phyloP scores from a whole-genome alignment of 2,888 invertebrate species.

The Noctua janthina region DNA sequence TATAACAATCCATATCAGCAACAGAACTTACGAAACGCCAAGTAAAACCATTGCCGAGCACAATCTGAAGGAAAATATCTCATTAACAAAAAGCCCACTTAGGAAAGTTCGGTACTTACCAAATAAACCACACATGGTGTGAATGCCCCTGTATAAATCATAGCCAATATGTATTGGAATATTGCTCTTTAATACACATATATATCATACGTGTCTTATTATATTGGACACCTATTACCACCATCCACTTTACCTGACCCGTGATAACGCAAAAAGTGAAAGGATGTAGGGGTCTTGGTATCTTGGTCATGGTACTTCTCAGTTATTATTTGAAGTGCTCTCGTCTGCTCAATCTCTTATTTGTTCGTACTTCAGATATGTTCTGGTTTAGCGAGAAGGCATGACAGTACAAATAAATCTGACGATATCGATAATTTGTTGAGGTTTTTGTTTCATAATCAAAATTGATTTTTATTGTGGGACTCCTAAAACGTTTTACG shows the following conservation, averaged over 20 bases:
- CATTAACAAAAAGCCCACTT: slow-evolving; percentile 72
- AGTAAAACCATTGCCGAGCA: slow-evolving; percentile 55
- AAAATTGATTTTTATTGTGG: background rate
- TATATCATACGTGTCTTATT: slow-evolving; percentile 40
- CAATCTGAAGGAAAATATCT: slow-evolving; percentile 66
- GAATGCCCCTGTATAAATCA: slow-evolving; percentile 69
- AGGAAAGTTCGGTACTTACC: slow-evolving; percentile 65
- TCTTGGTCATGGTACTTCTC: slow-evolving; percentile 60
- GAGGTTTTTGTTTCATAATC: background rate
- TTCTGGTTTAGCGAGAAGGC: slow-evolving; percentile 30
- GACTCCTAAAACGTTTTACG: background rate
- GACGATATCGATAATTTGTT: slow-evolving; percentile 12
- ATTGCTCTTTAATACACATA: slow-evolving; percentile 45
- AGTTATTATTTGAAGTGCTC: slow-evolving; percentile 77
- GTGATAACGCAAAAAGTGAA: background rate
- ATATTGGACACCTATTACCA: slow-evolving; percentile 54
- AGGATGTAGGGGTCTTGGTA: slow-evolving; percentile 20
- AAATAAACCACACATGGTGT: slow-evolving; percentile 66
- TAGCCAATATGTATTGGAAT: slow-evolving; percentile 61
- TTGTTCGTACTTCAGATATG: slow-evolving; percentile 64
- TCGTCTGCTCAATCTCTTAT: slow-evolving; percentile 74
- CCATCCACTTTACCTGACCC: slow-evolving; percentile 27
- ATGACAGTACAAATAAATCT: slow-evolving; percentile 28
- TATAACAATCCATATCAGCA: slow-evolving; percentile 30
- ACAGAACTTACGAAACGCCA: slow-evolving; percentile 35